These are phyloP conservation scores for Megalopta genalis DNA, from an alignment of 1,140 invertebrate species.

Conservation along the genomic window DNA sequence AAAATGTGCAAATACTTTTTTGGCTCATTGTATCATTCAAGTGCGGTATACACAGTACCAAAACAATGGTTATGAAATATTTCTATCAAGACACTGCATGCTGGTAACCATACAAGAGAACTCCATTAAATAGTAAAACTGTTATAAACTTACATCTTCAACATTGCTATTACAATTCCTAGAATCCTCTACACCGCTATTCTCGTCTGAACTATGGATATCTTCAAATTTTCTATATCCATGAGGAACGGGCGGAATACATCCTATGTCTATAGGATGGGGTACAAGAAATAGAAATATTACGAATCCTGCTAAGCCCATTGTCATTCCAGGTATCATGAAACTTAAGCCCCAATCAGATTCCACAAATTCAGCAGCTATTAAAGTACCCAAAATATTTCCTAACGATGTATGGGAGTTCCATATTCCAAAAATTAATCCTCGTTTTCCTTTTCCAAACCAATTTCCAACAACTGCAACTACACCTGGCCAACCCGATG, in stretches of 20 bases:
- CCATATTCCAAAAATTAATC: constrained; percentile 97
- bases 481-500: constrained; percentile 95
- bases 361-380: constrained; percentile 92
- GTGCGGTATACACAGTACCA: constrained; percentile 8
- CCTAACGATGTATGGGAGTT: constrained; percentile 98
- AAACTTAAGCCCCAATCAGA: constrained; percentile 95
- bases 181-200: constrained; percentile 54
- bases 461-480: constrained; percentile 96
- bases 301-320: constrained; percentile 87
- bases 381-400: constrained; percentile 92
- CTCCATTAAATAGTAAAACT: background rate
- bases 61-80: constrained; percentile 16
- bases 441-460: constrained; percentile 95
- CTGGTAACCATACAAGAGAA: background rate
- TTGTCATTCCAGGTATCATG: constrained; percentile 94
- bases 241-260: constrained; percentile 76
- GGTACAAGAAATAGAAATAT: constrained; percentile 93
- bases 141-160: constrained; percentile 72
- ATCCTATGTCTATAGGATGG: constrained; percentile 88
- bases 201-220: constrained; percentile 72
- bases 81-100: constrained; percentile 20
- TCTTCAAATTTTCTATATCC: constrained; percentile 71
- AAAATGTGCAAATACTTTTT: too few relatives aligned
- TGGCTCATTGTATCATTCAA: constrained; percentile 13
- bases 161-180: constrained; percentile 53